These are phyloP conservation scores for Plectrocnemia conspersa DNA, from an alignment of 1,140 invertebrate genomes.

Conservation along the genomic window DNA sequence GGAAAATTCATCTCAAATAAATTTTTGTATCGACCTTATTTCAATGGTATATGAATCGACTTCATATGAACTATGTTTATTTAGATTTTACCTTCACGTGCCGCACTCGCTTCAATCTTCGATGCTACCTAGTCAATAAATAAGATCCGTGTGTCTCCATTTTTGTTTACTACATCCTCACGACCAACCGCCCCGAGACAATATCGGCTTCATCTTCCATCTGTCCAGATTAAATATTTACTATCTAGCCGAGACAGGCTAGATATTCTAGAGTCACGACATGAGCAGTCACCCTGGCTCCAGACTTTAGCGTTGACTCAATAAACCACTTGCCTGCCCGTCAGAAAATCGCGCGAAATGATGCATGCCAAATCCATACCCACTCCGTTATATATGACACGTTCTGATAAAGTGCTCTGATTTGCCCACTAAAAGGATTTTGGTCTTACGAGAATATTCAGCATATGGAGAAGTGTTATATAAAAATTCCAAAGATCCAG, in stretches of 20 bases:
- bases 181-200: constrained; percentile 5
- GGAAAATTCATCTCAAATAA: no score
- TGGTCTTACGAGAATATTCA: no score
- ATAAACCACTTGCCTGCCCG: no score
- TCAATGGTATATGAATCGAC: no score
- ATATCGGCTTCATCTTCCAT: constrained; percentile 10
- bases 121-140: constrained; percentile 11
- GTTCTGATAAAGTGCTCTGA: background rate
- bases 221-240: constrained; percentile 13
- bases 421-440: no score
- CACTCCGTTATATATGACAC: no score
- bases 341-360: background rate
- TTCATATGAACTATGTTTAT: no score
- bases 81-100: no score
- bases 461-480: background rate
- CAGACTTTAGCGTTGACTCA: background rate
- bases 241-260: constrained; percentile 12
- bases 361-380: no score
- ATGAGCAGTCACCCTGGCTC: constrained; percentile 1
- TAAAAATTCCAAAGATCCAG: constrained; percentile 2
- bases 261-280: constrained; percentile 10
- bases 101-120: background rate
- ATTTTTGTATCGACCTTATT: no score
- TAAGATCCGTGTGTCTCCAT: constrained; percentile 10
- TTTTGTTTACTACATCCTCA: constrained; percentile 5